These are phyloP conservation scores for Dyspetes luteomarginatus DNA, from an alignment of 2,888 invertebrate species.

Conservation along the genomic window DNA sequence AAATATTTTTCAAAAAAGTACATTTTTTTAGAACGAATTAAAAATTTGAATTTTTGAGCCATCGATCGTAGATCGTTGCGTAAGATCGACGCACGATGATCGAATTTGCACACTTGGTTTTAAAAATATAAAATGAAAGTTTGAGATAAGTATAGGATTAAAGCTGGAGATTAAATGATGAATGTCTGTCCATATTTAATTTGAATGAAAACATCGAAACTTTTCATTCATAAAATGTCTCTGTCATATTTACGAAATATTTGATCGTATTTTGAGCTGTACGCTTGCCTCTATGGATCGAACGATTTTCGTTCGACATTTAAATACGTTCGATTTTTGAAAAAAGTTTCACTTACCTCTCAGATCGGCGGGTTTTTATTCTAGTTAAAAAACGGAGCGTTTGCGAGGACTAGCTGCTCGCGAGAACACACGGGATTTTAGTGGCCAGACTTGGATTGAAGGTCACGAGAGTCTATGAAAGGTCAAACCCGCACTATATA, in stretches of 20 bases:
- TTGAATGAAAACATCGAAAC: slow-evolving; percentile 16
- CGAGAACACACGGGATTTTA: slow-evolving; percentile 45
- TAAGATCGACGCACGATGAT: too few relatives aligned
- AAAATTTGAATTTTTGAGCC: too few relatives aligned
- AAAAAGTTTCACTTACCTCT: slow-evolving; percentile 47
- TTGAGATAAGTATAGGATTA: background rate
- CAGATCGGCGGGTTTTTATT: slow-evolving; percentile 3
- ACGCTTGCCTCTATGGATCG: too few relatives aligned
- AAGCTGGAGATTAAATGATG: slow-evolving; percentile 11
- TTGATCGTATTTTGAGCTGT: too few relatives aligned
- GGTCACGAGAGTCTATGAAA: slow-evolving; percentile 75
- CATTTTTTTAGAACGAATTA: too few relatives aligned
- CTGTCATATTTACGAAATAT: slow-evolving; percentile 6
- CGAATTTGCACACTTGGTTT: too few relatives aligned
- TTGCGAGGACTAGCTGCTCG: slow-evolving; percentile 16
- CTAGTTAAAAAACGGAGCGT: slow-evolving; percentile 30
- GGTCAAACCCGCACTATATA: slow-evolving; percentile 73
- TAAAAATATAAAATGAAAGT: background rate
- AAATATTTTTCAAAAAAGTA: too few relatives aligned
- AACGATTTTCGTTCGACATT: background rate
- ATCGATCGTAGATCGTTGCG: too few relatives aligned
- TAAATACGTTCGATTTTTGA: background rate
- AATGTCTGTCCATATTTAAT: slow-evolving; percentile 8
- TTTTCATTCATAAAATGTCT: slow-evolving; percentile 39
- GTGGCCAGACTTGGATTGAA: slow-evolving; percentile 71